Conservation (phyloP, 30 jellyfish, hydroid and myxozoan species). For the Sanderia malayensis region DNA sequence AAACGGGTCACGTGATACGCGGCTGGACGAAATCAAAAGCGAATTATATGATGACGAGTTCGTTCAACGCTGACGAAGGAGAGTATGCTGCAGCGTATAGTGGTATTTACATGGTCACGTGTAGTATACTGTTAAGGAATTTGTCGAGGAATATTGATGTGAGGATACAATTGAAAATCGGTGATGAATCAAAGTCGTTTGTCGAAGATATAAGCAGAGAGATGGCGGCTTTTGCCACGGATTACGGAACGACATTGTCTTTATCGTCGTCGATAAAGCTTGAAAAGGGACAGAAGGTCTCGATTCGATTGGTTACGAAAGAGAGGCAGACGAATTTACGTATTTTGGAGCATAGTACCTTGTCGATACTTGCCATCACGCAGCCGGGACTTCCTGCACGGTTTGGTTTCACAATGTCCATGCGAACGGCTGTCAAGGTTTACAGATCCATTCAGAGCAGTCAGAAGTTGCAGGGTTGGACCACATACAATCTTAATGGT, state of each 20-base stretch:
- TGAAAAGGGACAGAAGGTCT: conserved; percentile 28
- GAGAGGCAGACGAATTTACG: neutral
- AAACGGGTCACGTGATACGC: neutral
- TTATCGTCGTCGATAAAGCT: conserved; percentile 24
- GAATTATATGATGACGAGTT: conserved; percentile 26
- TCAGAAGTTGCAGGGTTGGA: neutral
- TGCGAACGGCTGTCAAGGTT: neutral
- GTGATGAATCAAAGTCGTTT: conserved; percentile 7
- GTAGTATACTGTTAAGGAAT: conserved; percentile 21
- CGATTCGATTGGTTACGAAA: neutral
- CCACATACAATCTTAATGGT: neutral
- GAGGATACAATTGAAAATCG: conserved; percentile 9
- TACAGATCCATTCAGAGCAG: neutral
- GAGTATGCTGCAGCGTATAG: conserved; percentile 18
- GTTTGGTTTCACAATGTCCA: conserved; percentile 19
- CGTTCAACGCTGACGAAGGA: conserved; percentile 27
- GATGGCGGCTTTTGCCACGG: neutral
- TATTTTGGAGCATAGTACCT: conserved; percentile 8
- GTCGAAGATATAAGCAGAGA: neutral
- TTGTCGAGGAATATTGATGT: neutral
- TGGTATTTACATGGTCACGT: conserved; percentile 39
- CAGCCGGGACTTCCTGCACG: conserved; percentile 1
- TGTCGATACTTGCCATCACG: conserved; percentile 5
- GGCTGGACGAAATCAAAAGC: conserved; percentile 14
- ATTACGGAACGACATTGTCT: conserved; percentile 4